Conservation (phyloP, 1,140 invertebrate species). For the Philaenus spumarius region DNA sequence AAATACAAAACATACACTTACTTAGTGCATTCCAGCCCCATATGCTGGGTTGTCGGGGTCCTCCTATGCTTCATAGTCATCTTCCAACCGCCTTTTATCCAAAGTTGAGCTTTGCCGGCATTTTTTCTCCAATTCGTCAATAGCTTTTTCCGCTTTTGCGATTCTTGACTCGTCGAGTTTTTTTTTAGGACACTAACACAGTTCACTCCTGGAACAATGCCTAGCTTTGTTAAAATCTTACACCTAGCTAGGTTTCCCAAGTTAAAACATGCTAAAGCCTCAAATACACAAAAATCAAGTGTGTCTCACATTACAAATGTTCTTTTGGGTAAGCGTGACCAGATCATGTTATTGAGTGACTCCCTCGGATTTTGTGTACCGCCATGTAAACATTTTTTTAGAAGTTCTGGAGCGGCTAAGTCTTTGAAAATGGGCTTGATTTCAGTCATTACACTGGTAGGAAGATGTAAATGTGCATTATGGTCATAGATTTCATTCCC, state of each 20-base stretch:
- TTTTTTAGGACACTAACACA: slow-evolving; percentile 10
- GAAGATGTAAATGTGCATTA: slow-evolving; percentile 7
- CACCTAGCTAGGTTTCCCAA: slow-evolving; percentile 6
- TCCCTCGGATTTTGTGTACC: no score
- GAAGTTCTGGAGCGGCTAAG: no score
- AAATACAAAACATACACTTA: no score
- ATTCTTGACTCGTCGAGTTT: not conserved
- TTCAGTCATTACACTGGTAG: not conserved
- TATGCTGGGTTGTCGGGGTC: no score
- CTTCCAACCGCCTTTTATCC: not conserved
- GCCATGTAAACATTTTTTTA: no score
- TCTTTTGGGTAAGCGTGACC: no score
- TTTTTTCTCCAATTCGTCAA: slow-evolving; percentile 3
- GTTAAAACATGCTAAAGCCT: slow-evolving; percentile 4
- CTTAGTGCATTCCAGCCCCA: no score
- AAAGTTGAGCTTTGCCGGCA: not conserved
- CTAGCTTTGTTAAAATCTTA: slow-evolving; percentile 6
- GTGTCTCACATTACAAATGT: no score
- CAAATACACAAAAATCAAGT: slow-evolving; percentile 24
- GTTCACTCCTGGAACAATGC: not conserved
- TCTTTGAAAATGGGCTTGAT: not conserved
- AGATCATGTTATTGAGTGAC: no score
- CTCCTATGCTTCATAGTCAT: slow-evolving; percentile 12
- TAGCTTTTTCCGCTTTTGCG: slow-evolving; percentile 3
- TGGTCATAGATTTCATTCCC: slow-evolving; percentile 7